phyloP scores from a whole-genome alignment of 2,888 invertebrate species.

The Dendrolimus houi region DNA sequence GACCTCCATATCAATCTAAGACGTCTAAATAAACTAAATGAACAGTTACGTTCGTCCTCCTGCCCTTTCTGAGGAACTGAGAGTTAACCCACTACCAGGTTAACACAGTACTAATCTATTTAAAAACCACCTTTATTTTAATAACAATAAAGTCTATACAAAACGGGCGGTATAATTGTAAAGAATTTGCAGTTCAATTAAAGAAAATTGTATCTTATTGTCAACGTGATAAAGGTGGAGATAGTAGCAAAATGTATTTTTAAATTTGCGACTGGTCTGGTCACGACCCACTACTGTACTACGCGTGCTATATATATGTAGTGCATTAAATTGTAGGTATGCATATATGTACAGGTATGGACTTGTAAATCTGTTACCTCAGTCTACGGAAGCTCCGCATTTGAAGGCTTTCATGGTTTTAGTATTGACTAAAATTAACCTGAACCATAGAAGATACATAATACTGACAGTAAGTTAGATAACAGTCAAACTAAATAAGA shows the following conservation, averaged over 20 bases:
- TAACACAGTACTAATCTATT: neutral
- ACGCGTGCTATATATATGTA: constrained; percentile 20
- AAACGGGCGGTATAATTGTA: neutral
- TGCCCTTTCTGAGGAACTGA: constrained; percentile 38
- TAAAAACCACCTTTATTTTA: neutral
- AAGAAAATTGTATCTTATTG: neutral
- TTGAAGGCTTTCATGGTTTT: too few species aligned
- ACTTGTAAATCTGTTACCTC: neutral
- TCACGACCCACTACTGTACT: constrained; percentile 40
- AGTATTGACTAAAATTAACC: too few species aligned
- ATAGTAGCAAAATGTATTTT: constrained; percentile 12
- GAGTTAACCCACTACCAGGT: constrained; percentile 12
- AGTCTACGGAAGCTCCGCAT: too few species aligned
- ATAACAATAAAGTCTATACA: neutral
- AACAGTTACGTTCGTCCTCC: constrained; percentile 42
- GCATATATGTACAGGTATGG: neutral
- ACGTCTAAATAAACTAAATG: constrained; percentile 37
- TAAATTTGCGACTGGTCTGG: constrained; percentile 28
- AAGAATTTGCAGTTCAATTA: neutral
- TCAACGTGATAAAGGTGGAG: constrained; percentile 2
- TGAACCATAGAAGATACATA: too few species aligned
- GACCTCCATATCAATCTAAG: constrained; percentile 27
- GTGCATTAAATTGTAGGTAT: neutral
- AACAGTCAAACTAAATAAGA: too few species aligned
- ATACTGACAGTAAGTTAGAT: too few species aligned